phyloP scores from a whole-genome alignment of 2,797 vertebrate genomes.

The Echeneis naucrates region DNA sequence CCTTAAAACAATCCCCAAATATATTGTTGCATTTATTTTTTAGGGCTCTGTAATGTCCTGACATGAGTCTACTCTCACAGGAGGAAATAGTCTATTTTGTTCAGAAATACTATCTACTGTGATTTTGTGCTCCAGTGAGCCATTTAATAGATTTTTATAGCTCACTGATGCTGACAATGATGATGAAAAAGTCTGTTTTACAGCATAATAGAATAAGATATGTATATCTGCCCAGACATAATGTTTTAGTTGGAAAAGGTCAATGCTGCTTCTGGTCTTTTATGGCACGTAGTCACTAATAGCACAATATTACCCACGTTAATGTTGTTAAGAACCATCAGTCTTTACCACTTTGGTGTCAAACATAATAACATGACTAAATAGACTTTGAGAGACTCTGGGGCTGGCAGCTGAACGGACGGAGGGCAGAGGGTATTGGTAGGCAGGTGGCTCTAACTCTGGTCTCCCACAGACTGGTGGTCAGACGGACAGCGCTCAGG shows the following conservation, averaged over 20 bases:
- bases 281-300: neutral
- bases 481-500: slow-evolving; percentile 84
- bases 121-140: neutral
- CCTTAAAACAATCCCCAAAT: too few species aligned
- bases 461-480: slow-evolving; percentile 83
- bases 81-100: neutral
- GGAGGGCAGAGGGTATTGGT: slow-evolving; percentile 41
- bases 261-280: slow-evolving; percentile 5
- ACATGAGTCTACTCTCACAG: too few species aligned
- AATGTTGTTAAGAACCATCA: neutral
- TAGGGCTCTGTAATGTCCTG: too few species aligned
- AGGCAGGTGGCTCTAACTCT: slow-evolving; percentile 82
- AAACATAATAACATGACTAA: slow-evolving; percentile 11
- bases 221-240: neutral
- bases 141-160: too few species aligned
- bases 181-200: neutral
- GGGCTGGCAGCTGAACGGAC: slow-evolving; percentile 16
- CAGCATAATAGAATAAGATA: neutral
- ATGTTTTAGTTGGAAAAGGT: neutral
- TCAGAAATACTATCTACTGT: neutral
- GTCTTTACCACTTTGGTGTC: slow-evolving; percentile 15
- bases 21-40: too few species aligned
- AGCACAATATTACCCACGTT: neutral
- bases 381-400: neutral
- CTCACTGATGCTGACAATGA: too few species aligned